These are phyloP conservation scores for Epicauta chinensis DNA, from an alignment of 1,140 invertebrate species.

Conservation along the genomic window DNA sequence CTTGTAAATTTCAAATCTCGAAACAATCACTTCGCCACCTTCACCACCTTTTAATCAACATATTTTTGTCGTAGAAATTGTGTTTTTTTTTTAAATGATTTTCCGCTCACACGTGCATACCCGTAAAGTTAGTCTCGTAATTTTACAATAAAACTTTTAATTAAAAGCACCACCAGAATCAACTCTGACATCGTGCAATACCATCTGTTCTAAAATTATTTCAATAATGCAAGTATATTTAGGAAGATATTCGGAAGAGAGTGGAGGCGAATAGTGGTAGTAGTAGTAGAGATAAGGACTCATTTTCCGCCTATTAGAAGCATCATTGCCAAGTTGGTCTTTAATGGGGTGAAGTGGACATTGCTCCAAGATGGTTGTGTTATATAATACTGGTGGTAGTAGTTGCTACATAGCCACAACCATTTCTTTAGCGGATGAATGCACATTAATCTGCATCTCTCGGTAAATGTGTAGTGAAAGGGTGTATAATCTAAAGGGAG, in stretches of 20 bases:
- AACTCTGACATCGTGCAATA: too few species aligned
- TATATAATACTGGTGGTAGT: not conserved
- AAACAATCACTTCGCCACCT: too few species aligned
- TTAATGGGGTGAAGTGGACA: conserved; percentile 25
- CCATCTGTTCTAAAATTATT: conserved; percentile 3
- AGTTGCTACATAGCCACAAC: conserved; percentile 24
- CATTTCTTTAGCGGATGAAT: conserved; percentile 41
- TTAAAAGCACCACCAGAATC: too few species aligned
- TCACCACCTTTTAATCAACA: too few species aligned
- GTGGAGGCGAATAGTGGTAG: not conserved
- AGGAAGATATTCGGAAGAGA: not conserved
- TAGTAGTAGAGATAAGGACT: not conserved
- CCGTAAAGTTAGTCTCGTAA: too few species aligned
- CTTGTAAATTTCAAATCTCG: too few species aligned
- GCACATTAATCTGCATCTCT: conserved; percentile 43
- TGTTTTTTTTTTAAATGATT: too few species aligned
- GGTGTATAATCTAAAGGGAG: conserved; percentile 21
- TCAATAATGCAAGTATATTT: conserved; percentile 5
- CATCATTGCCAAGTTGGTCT: conserved; percentile 17
- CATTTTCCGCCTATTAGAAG: conserved; percentile 33
- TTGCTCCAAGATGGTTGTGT: conserved; percentile 16
- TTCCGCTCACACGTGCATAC: too few species aligned
- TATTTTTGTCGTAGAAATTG: too few species aligned
- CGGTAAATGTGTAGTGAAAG: too few species aligned
- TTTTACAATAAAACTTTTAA: too few species aligned